phyloP scores from a whole-genome alignment of 2,888 invertebrate genomes.

The Iselma pallidipennis region DNA sequence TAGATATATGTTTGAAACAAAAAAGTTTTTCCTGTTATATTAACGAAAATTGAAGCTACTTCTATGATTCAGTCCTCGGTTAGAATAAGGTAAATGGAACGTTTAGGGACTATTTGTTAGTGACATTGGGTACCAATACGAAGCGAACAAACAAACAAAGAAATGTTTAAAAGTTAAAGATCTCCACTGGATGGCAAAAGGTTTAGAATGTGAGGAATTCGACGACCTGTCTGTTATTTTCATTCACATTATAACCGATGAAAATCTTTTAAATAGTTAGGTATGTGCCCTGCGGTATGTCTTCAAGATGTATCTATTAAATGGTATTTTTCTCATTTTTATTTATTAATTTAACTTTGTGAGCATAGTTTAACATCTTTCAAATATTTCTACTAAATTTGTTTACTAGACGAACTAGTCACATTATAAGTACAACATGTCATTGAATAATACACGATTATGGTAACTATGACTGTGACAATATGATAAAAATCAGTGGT shows the following conservation, averaged over 20 bases:
- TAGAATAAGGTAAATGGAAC: too few relatives aligned
- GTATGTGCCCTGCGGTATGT: constrained; percentile 36
- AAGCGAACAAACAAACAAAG: constrained; percentile 1
- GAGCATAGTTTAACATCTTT: constrained; percentile 35
- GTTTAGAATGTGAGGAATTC: constrained; percentile 53
- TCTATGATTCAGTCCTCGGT: too few relatives aligned
- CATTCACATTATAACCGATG: constrained; percentile 48
- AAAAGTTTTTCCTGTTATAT: too few relatives aligned
- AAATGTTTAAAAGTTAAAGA: constrained; percentile 47
- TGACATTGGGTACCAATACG: too few relatives aligned
- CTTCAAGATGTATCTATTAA: constrained; percentile 49
- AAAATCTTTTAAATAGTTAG: constrained; percentile 31
- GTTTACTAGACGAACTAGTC: constrained; percentile 24
- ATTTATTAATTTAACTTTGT: constrained; percentile 38
- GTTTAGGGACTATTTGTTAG: too few relatives aligned
- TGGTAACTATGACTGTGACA: not conserved
- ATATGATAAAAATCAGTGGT: not conserved
- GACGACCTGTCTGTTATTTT: constrained; percentile 37
- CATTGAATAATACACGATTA: not conserved
- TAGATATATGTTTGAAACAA: too few relatives aligned
- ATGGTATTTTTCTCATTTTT: constrained; percentile 38
- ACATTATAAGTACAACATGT: too few relatives aligned
- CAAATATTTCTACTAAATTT: constrained; percentile 36
- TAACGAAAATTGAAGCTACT: too few relatives aligned
- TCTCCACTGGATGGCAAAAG: constrained; percentile 40